phyloP scores from a whole-genome alignment of 92 coral and sea anemone genomes.

The Epizoanthus stellaris region DNA sequence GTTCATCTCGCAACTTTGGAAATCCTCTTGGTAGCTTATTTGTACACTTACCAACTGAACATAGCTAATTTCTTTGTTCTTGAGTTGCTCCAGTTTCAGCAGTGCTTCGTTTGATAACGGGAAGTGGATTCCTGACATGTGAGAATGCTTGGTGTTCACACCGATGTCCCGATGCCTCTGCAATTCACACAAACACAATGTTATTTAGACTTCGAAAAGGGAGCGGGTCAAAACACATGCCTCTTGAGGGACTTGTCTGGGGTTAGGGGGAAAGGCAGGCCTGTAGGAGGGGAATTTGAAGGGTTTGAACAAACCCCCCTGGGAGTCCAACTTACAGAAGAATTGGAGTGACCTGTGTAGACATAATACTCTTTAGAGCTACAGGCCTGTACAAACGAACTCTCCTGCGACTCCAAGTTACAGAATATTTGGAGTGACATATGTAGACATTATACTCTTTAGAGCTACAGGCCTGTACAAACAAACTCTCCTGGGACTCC shows the following conservation, averaged over 20 bases:
- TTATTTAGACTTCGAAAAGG: neutral
- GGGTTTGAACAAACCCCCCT: too few relatives aligned
- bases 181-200: neutral
- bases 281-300: too few relatives aligned
- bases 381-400: too few relatives aligned
- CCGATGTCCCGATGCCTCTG: slow-evolving; percentile 86
- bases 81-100: slow-evolving; percentile 66
- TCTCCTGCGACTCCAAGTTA: too few relatives aligned
- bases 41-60: slow-evolving; percentile 86
- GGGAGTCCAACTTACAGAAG: too few relatives aligned
- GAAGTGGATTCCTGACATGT: slow-evolving; percentile 95
- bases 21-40: neutral
- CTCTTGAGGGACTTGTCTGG: neutral
- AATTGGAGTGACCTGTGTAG: too few relatives aligned
- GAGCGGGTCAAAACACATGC: neutral
- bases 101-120: slow-evolving; percentile 86
- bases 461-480: too few relatives aligned
- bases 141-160: slow-evolving; percentile 86
- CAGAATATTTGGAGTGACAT: too few relatives aligned
- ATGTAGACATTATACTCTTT: too few relatives aligned
- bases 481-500: too few relatives aligned
- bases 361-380: too few relatives aligned
- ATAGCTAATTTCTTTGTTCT: slow-evolving; percentile 73
- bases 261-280: too few relatives aligned
- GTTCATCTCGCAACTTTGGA: neutral